These are phyloP conservation scores for Sebastes wilsoni DNA, from an alignment of 2,797 vertebrate genomes.

Conservation along the genomic window DNA sequence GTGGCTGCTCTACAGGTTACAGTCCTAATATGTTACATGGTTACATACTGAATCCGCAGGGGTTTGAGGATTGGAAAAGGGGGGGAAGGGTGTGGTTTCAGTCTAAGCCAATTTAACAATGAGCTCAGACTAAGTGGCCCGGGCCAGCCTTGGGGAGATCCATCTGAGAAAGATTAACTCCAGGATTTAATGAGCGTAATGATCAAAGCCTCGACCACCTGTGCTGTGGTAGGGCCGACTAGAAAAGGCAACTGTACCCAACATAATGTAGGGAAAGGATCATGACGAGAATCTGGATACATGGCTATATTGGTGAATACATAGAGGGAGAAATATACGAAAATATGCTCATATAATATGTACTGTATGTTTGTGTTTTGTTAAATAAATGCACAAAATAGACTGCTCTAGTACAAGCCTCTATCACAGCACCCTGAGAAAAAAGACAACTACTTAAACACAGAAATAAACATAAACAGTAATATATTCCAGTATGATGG, in stretches of 20 bases:
- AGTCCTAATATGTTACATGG: constrained; percentile 63
- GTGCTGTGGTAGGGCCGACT: constrained; percentile 78
- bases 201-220: constrained; percentile 85
- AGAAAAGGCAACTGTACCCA: constrained; percentile 83
- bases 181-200: constrained; percentile 80
- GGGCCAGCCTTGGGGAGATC: constrained; percentile 78
- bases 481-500: constrained; percentile 86
- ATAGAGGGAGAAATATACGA: constrained; percentile 80
- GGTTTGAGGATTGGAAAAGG: constrained; percentile 48
- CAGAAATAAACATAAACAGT: constrained; percentile 77
- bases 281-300: constrained; percentile 69
- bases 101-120: constrained; percentile 80
- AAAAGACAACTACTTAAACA: constrained; percentile 77
- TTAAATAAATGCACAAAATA: constrained; percentile 86
- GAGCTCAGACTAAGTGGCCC: constrained; percentile 80
- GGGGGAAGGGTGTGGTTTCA: constrained; percentile 74
- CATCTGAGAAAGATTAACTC: constrained; percentile 84
- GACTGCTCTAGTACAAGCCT: constrained; percentile 82
- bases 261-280: constrained; percentile 59
- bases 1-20: constrained; percentile 59
- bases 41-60: constrained; percentile 64
- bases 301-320: constrained; percentile 78
- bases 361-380: constrained; percentile 72
- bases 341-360: constrained; percentile 81
- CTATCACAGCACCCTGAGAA: constrained; percentile 89